Evolutionary conservation across 2,113 vertebrate genomes (phyloP).

Genomic region (Perccottus glenii): DNA sequence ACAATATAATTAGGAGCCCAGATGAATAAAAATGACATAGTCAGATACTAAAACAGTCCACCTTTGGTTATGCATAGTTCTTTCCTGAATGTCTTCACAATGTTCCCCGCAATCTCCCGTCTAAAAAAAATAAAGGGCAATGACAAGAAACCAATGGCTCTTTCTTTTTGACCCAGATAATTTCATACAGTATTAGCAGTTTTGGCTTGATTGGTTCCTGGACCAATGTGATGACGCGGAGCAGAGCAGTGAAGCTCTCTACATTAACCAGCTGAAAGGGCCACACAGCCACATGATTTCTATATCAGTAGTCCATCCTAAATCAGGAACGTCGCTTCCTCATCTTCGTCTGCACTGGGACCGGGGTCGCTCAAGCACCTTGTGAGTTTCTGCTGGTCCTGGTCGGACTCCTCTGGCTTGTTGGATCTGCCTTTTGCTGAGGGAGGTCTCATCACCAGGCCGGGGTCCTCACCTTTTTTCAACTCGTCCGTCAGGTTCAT

Average conservation of each 20-base stretch:
- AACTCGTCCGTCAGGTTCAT: constrained; percentile 85
- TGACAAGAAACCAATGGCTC: constrained; percentile 65
- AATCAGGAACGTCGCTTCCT: constrained; percentile 90
- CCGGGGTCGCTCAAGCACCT: constrained; percentile 97
- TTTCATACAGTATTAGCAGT: constrained; percentile 54
- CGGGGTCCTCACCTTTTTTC: constrained; percentile 68
- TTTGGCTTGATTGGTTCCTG: constrained; percentile 61
- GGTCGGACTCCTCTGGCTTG: constrained; percentile 71
- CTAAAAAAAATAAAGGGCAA: constrained; percentile 54
- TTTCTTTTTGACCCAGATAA: constrained; percentile 25
- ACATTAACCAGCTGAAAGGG: constrained; percentile 7
- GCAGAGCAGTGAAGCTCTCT: constrained; percentile 25
- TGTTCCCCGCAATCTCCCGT: constrained; percentile 2
- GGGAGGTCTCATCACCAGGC: constrained; percentile 83
- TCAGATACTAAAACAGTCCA: constrained; percentile 61
- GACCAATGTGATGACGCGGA: constrained; percentile 40
- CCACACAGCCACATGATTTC: constrained; percentile 13
- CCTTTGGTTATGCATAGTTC: constrained; percentile 85
- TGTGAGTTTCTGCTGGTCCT: constrained; percentile 86
- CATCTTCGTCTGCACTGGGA: constrained; percentile 85
- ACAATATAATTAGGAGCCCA: constrained; percentile 11
- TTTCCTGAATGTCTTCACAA: constrained; percentile 44
- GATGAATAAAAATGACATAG: constrained; percentile 29
- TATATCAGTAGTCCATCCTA: constrained; percentile 26
- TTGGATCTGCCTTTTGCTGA: constrained; percentile 52